Evolutionary conservation across 35 echinoderm and acorn worm species (phyloP), one percentile per base, ranked within the genome.

Genomic region (Ophioderma brevispina): DNA sequence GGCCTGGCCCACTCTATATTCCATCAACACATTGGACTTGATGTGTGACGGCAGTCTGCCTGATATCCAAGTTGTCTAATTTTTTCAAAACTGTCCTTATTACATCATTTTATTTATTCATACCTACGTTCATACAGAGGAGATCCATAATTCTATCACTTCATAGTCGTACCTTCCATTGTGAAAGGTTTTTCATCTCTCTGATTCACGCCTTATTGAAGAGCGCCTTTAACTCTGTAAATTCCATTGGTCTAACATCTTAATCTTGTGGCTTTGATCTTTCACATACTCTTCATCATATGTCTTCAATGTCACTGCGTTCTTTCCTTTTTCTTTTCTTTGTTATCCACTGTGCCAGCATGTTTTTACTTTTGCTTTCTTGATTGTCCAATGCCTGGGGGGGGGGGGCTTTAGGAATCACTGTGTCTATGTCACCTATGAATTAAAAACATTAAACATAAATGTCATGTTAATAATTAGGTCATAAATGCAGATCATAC

Each of bases 141-240:
- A 90, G 78, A 3, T 25, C 42, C 78, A 91, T 91, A 4, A 91
- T 42, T 85, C 78, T 13, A 80, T 70, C 28, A 91, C 79, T 42
- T 77, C 49, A 75, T 85, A 80, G 0, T 28, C 75, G 35, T 91
- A 91, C n/a, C 77, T 76, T 10, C 80, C 89, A 35, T 77, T 63
- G 25, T 43, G 3, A 84, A 92, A 92, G 52, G 90, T 50, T 33
- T 34, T 28, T 4, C 85, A 37, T 35, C 70, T 41, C n/a, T 85
- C 82, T 35, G 76, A 63, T 19, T 79, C 39, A 37, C 83, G 46
- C 14, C 82, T n/a, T 2, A 21, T n/a, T 46, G 5, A 90, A 43
- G 8, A 90, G 36, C 39, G 70, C 52, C 63, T 90, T 31, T 39
- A 90, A 52, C 75, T 90, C 88, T 25, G 0, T 76, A n/a, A n/a